Base-by-base conservation (phyloP, 1,140 invertebrate species). In the Pseudomyrmex concolor region DNA sequence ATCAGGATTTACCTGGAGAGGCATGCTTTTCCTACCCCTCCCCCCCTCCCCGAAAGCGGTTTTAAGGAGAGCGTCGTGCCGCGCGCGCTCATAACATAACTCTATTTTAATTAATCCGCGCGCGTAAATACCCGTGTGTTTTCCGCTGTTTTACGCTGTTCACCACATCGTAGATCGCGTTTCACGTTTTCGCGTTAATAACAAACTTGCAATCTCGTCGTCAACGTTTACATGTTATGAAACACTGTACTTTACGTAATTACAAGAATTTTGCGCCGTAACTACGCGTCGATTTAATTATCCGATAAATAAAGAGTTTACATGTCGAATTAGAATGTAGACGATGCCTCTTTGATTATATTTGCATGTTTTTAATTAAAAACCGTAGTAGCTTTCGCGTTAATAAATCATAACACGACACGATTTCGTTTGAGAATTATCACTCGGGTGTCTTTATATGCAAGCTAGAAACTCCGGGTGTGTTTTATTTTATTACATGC, bases 21-120 rank as follows among this genome's bases (percentile, higher is more conserved):
- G 50, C 66, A 70, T 17, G 34, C 34, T 34, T 34, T 0, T 7
- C 5, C 34, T 1, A 34, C 5, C 2, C 22, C 1, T 2, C 25
- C 25, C 2, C 25, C 1, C 34, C 25, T 0, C 34, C 54, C 22
- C 43, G 19, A 70, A 48, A 70, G 76, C 12, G 76, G 51, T 78
- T 80, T 71, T 71, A 71, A 80, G 76, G 22, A 70, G 43, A 80
- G 19, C 76, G 10, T 70, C 76, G 64, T 19, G 25, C 25, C 25
- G 25, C 15, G 57, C 54, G 15, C 2, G 15, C 9, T 15, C 51
- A 2, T 57, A 70, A 70, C 76, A 70, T 80, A 78, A 80, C 55
- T 80, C 66, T 34, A 71, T 80, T 80, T 80, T 80, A 80, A 80
- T 80, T 80, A 80, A 80, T 80, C 76, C 45, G n/a, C 19, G 15